Evolutionary conservation across 2,113 vertebrate species (phyloP), one percentile per base, ranked within the genome.

Genomic region (Prietella phreatophila): DNA sequence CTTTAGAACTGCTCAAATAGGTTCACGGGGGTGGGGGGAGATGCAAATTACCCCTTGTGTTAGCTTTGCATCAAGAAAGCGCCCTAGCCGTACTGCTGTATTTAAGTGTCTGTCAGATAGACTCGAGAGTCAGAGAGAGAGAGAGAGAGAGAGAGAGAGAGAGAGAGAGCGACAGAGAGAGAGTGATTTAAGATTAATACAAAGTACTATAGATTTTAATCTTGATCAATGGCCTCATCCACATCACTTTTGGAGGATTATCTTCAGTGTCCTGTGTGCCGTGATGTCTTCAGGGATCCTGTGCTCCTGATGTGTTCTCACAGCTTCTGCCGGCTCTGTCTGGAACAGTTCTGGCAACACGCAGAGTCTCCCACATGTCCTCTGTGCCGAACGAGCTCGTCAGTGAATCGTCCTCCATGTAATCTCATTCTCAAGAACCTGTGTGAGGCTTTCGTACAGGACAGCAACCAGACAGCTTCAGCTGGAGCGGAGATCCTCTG

Each of bases 341-440:
- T 86, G 65, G 50, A 84, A 42, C 53, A 30, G 7, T 80, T 50
- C 86, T 91, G 90, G 90, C 63, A 86, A 42, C 42, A 67, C 22
- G 39, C 25, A 0, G 84, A 63, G 20, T 20, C 50, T 63, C 63
- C n/a, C 11, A 53, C 67, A 63, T 91, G 90, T 65, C 88, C 90
- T 6, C 67, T 89, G 4, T 89, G 90, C 36, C 85, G 82, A 63
- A 67, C 13, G 27, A 91, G 7, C 25, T 79, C 50, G 13, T 69
- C 69, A 14, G 55, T 86, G 65, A 11, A 79, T 10, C 75, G 69
- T 7, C 84, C 76, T 39, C 86, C 82, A 1, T 84, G 55, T 53
- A 91, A 91, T 39, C 87, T 82, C 2, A 85, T 47, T 56, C 76
- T 91, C 58, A 91, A 79, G 82, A 91, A 88, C 58, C 86, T 91